These are phyloP conservation scores for Petromus typicus DNA, from an alignment of 2,113 vertebrate genomes.

Conservation along the genomic window DNA sequence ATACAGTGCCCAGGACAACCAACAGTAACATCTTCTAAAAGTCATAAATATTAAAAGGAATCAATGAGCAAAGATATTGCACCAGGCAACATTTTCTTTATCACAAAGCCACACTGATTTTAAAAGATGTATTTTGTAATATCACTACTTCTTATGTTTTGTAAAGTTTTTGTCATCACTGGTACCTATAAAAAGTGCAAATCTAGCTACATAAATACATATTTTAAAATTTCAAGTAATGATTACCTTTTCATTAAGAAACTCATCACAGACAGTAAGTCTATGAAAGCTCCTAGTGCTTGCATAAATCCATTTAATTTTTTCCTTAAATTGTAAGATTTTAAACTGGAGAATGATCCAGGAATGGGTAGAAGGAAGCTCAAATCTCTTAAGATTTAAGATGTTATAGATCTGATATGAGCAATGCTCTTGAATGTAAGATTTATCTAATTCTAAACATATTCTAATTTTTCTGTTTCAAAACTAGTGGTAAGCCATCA, in stretches of 20 bases:
- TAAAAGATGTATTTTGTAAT: not conserved
- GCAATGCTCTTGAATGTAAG: not conserved
- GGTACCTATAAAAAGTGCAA: not conserved
- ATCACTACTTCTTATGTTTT: not conserved
- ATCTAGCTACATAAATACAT: not conserved
- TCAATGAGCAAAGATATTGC: conserved; percentile 22
- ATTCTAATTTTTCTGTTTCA: not conserved
- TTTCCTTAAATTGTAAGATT: not conserved
- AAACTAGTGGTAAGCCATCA: not conserved
- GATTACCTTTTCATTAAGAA: conserved; percentile 7
- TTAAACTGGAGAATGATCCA: not conserved
- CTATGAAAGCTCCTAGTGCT: not conserved
- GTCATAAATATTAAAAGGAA: conserved; percentile 16
- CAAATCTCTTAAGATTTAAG: not conserved
- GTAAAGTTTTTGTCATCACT: not conserved
- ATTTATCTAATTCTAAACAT: conserved; percentile 1
- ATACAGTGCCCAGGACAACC: not conserved
- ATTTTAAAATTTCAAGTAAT: not conserved
- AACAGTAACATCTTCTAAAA: conserved; percentile 49
- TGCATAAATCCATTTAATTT: conserved; percentile 1
- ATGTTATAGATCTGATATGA: not conserved
- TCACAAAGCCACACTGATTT: not conserved
- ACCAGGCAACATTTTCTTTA: not conserved
- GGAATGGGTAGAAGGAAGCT: not conserved
- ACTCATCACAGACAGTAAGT: not conserved